These are phyloP conservation scores for Smittia sp. DNA, from an alignment of 2,888 invertebrate species.

Conservation along the genomic window DNA sequence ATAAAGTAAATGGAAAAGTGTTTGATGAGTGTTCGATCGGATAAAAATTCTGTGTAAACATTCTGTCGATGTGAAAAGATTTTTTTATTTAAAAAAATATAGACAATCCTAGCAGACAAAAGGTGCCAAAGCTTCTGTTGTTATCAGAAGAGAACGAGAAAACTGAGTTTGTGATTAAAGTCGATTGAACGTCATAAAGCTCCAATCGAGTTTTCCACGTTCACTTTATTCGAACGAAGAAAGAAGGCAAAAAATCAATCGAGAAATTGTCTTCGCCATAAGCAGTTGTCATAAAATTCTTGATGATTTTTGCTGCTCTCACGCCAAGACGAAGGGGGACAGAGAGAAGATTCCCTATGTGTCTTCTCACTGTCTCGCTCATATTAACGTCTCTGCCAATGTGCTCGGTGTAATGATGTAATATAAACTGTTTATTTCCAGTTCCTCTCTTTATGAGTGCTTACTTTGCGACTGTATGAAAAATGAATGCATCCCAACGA, in stretches of 20 bases:
- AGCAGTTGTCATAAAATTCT: neutral
- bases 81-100: too few relatives aligned
- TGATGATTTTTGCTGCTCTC: slow-evolving; percentile 5
- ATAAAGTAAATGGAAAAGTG: neutral
- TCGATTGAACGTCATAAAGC: too few relatives aligned
- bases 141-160: too few relatives aligned
- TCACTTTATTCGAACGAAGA: neutral
- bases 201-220: too few relatives aligned
- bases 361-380: neutral
- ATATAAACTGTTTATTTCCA: slow-evolving; percentile 21
- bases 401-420: slow-evolving; percentile 21
- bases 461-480: slow-evolving; percentile 14
- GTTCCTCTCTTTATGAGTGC: slow-evolving; percentile 15
- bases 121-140: too few relatives aligned
- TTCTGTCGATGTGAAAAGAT: too few relatives aligned
- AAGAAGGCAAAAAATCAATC: slow-evolving; percentile 2
- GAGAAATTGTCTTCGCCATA: slow-evolving; percentile 3
- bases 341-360: neutral
- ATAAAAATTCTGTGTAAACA: too few relatives aligned
- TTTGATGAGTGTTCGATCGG: too few relatives aligned
- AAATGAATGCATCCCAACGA: slow-evolving; percentile 14
- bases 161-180: too few relatives aligned
- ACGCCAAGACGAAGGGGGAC: neutral
- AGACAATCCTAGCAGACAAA: too few relatives aligned
- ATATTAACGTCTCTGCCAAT: neutral